Evolutionary conservation across 2,888 invertebrate genomes (phyloP), one percentile per base, ranked within the genome.

Genomic region (Nymphalis polychloros): DNA sequence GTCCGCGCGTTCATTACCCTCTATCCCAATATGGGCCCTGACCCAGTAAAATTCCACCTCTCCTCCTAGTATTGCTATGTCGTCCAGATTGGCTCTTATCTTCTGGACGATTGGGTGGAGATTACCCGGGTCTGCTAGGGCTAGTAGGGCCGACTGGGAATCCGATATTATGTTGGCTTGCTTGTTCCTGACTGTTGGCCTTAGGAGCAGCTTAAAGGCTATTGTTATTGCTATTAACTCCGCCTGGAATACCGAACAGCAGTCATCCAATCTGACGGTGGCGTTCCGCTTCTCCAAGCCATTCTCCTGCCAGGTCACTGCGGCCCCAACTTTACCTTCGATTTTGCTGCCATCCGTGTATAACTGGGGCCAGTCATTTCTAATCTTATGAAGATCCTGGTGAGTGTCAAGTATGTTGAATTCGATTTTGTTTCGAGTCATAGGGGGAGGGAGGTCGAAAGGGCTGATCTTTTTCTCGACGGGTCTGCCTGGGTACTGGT

Each of bases 271-370:
- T 1, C 52, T 68, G 17, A 71, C 64, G 17, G 47, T 73, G 1
- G 10, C 1, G 0, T 27, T n/a, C n/a, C n/a, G n/a, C 10, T 20
- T 46, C 48, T 75, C 75, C 8, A 10, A 19, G 0, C 65, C 69
- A 2, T 63, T 46, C 23, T 68, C 52, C 72, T 70, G 75, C 57
- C 64, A 64, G 1, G 75, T 64, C 0, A 71, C 41, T 16, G 74
- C 75, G 0, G 73, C 74, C 13, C 73, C 76, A 0, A 73, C 73
- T 59, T 66, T 72, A 1, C 67, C 71, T 7, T 71, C 71, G 1
- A 72, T 66, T 52, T 76, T 75, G 27, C 75, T 74, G 8, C 74
- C 74, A 48, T 76, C 75, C 0, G 73, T 75, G 27, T 65, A 76
- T 2, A 74, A 60, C 1, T 27, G 27, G 3, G 8, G 64, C 47